Conservation (phyloP, 2,888 invertebrate species). For the Mythimna impura region DNA sequence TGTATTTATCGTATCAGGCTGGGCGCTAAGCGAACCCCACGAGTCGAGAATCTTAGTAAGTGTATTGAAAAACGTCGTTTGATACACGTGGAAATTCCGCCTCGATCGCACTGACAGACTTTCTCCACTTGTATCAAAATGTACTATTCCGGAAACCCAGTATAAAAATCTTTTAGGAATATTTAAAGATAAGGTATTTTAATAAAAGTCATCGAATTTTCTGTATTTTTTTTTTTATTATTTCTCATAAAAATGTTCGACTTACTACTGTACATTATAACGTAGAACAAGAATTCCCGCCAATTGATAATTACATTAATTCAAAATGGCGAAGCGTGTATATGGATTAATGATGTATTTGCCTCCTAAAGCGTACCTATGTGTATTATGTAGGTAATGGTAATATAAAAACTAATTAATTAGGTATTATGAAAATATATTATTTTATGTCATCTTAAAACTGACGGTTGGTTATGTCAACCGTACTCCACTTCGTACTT, state of each 20-base stretch:
- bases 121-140: too few species aligned
- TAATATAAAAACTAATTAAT: slow-evolving; percentile 52
- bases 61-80: too few species aligned
- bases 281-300: slow-evolving; percentile 60
- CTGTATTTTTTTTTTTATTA: slow-evolving; percentile 66
- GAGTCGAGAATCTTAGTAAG: too few species aligned
- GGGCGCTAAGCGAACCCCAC: too few species aligned
- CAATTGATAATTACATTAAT: slow-evolving; percentile 61
- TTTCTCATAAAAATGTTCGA: slow-evolving; percentile 72
- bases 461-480: not conserved
- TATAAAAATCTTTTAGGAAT: not conserved
- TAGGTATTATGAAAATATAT: slow-evolving; percentile 64
- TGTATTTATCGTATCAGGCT: too few species aligned
- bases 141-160: not conserved
- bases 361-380: slow-evolving; percentile 53
- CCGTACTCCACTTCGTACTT: too few species aligned
- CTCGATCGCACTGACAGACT: too few species aligned
- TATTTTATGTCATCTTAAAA: slow-evolving; percentile 19
- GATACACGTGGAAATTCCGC: too few species aligned
- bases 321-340: slow-evolving; percentile 69
- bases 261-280: slow-evolving; percentile 67
- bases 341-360: slow-evolving; percentile 41
- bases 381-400: slow-evolving; percentile 38
- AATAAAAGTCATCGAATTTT: slow-evolving; percentile 53
- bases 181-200: not conserved